Evolutionary conservation across 2,113 vertebrate species (phyloP), one percentile per base, ranked within the genome.

Genomic region (Antigone vipio): DNA sequence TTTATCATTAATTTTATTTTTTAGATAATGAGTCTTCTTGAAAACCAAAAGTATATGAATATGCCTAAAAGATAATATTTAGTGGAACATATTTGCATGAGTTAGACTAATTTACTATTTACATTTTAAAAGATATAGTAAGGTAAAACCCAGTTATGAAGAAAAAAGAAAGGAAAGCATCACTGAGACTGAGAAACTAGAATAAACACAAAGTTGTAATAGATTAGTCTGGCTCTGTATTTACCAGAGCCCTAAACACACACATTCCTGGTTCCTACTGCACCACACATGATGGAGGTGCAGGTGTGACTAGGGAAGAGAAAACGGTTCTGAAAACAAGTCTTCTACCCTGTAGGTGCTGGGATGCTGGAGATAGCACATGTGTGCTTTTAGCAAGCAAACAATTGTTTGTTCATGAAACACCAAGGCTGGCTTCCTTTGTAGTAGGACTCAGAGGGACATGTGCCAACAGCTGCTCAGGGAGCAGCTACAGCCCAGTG

Each of bases 1-100:
- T 66, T 66, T 86, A 85, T 69, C 16, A 86, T 73, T 86, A 44
- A 60, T 38, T 96, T 96, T 64, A 85, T 71, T 88, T 96, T 67
- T 79, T 69, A 76, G 40, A 77, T 11, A 44, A 63, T 10, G 42
- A 85, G 95, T 91, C 34, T 80, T 89, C 58, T 91, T 64, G 69
- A 96, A 86, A 89, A 75, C 10, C 4, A 2, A 62, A 92, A 53
- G 40, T 52, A 69, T 17, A 45, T 58, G 27, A 92, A 85, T 64
- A 52, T 27, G 22, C 20, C 40, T 69, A n/a, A 88, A 90, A 55
- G 69, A 92, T 40, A 84, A 29, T 32, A 87, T 77, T 94, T 66
- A 84, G 34, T 93, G 38, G 35, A 80, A 88, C 4, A 3, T 55
- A 58, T 77, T 56, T 91, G 29, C 58, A 27, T 68, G 68, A 94